Evolutionary conservation across 2,113 vertebrate species (phyloP).

Genomic region (Felis chaus): DNA sequence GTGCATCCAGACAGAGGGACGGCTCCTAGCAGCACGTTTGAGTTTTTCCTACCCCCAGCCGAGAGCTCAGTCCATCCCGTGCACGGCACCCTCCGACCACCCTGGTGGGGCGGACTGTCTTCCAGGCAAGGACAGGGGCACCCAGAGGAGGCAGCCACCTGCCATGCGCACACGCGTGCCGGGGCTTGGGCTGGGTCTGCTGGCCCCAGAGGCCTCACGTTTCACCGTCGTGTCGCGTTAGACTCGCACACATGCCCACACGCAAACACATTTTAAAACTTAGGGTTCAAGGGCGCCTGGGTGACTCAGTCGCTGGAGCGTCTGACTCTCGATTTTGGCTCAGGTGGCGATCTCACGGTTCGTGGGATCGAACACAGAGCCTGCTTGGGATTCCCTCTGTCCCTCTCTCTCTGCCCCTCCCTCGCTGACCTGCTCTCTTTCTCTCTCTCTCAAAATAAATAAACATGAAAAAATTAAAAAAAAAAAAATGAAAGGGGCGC

Average conservation of each 20-base stretch:
- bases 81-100: accelerated
- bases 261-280: neutral
- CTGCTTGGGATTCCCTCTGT: too few species aligned
- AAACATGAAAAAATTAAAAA: too few species aligned
- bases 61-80: accelerated
- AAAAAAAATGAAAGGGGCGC: too few species aligned
- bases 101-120: accelerated
- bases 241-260: neutral
- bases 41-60: neutral
- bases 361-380: too few species aligned
- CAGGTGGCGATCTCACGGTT: too few species aligned
- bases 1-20: neutral
- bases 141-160: neutral
- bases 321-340: too few species aligned
- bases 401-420: too few species aligned
- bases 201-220: neutral
- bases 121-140: neutral
- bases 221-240: neutral
- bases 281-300: neutral
- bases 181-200: neutral
- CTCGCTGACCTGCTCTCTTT: too few species aligned
- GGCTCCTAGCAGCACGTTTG: neutral
- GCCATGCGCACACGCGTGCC: accelerated
- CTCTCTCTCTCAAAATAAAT: too few species aligned
- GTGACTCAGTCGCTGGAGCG: too few species aligned